These are phyloP conservation scores for Alaudala cheleensis DNA, from an alignment of 2,113 vertebrate genomes.

Conservation along the genomic window DNA sequence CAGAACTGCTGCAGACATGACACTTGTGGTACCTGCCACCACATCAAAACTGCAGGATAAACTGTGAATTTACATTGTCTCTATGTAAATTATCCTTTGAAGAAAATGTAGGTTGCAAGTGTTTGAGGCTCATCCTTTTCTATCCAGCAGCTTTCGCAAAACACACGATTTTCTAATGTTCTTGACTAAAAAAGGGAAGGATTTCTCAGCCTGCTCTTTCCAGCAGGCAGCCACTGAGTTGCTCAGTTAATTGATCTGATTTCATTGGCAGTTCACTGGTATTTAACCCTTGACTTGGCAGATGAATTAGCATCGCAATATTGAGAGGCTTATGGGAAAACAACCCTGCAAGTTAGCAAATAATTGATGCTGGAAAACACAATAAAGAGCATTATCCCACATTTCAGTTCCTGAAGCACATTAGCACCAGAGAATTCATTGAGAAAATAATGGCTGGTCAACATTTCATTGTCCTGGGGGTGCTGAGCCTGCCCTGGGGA, in stretches of 20 bases:
- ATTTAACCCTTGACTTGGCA: constrained; percentile 14
- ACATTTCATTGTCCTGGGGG: background rate
- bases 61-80: background rate
- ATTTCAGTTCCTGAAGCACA: background rate
- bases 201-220: background rate
- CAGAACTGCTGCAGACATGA: background rate
- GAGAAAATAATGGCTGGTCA: background rate
- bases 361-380: background rate
- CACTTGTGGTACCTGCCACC: background rate
- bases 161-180: background rate
- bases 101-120: background rate
- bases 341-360: background rate
- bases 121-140: background rate
- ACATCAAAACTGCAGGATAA: background rate
- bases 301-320: background rate
- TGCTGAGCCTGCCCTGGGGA: no score
- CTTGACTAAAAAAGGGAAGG: background rate
- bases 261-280: background rate
- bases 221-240: background rate
- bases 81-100: background rate
- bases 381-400: background rate
- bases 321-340: background rate
- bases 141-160: background rate
- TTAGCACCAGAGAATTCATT: background rate
- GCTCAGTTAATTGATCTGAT: constrained; percentile 27